Conservation (phyloP, 1,140 invertebrate species). For the Dendroctonus valens region DNA sequence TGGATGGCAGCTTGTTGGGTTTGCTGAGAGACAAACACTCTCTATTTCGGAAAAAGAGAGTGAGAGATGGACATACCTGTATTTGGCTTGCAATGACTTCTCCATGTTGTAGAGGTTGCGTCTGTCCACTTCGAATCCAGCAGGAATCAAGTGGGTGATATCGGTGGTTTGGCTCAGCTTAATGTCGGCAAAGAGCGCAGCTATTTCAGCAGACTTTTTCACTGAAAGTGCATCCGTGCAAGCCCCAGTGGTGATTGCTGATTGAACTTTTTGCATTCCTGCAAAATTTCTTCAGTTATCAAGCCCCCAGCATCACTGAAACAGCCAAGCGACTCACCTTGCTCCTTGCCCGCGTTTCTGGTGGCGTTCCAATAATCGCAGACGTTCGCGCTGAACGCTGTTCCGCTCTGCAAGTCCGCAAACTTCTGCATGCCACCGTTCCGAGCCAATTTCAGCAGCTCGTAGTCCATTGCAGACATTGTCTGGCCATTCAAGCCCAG, state of each 20-base stretch:
- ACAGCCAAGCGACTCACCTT: too few relatives aligned
- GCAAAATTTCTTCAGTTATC: background rate
- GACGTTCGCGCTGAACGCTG: slow-evolving; percentile 21
- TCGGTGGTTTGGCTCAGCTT: slow-evolving; percentile 58
- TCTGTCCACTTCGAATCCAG: slow-evolving; percentile 36
- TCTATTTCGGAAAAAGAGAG: too few relatives aligned
- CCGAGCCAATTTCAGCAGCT: slow-evolving; percentile 59
- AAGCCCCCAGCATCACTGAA: too few relatives aligned
- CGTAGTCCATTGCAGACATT: slow-evolving; percentile 60
- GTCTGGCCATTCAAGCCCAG: slow-evolving; percentile 19
- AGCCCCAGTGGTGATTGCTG: slow-evolving; percentile 54
- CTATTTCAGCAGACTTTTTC: slow-evolving; percentile 85
- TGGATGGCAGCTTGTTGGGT: too few relatives aligned
- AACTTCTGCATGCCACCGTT: slow-evolving; percentile 1
- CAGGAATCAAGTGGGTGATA: slow-evolving; percentile 40
- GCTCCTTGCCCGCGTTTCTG: too few relatives aligned
- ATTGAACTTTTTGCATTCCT: slow-evolving; percentile 46
- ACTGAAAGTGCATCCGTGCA: slow-evolving; percentile 73
- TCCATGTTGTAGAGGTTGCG: slow-evolving; percentile 38
- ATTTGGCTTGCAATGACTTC: slow-evolving; percentile 31
- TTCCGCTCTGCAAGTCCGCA: slow-evolving; percentile 13
- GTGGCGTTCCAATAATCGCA: slow-evolving; percentile 27
- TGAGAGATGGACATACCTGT: slow-evolving; percentile 14
- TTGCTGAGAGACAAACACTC: too few relatives aligned
- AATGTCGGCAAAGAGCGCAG: slow-evolving; percentile 77